phyloP scores from a whole-genome alignment of 2,797 vertebrate genomes.

The Periophthalmus magnuspinnatus region DNA sequence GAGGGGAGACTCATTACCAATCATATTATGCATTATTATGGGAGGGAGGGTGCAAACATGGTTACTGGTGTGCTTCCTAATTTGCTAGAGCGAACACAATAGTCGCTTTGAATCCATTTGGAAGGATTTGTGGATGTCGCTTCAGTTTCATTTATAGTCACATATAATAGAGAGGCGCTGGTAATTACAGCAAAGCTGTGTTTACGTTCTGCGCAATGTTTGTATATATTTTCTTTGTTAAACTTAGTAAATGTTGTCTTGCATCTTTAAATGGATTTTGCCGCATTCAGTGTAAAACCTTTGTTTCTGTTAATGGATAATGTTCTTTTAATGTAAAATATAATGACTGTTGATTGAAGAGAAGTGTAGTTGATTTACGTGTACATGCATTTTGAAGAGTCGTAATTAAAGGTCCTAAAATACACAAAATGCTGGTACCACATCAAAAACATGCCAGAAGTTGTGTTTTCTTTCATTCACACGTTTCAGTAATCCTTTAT shows the following conservation, averaged over 20 bases:
- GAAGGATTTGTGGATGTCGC: not conserved
- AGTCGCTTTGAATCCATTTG: constrained; percentile 1
- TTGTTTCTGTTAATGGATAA: not conserved
- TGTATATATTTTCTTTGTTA: not conserved
- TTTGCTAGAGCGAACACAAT: constrained; percentile 3
- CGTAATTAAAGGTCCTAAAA: too few species aligned
- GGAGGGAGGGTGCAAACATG: constrained; percentile 29
- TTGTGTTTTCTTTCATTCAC: too few species aligned
- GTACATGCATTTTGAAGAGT: too few species aligned
- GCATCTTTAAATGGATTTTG: not conserved
- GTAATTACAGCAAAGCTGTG: not conserved
- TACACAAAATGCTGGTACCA: too few species aligned
- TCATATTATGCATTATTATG: constrained; percentile 21
- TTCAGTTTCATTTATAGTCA: constrained; percentile 6
- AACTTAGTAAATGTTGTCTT: not conserved
- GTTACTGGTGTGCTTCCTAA: constrained; percentile 12
- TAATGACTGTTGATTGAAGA: too few species aligned
- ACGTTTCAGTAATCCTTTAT: too few species aligned
- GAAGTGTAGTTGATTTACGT: too few species aligned
- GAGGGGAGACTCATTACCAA: constrained; percentile 44
- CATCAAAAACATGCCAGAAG: too few species aligned
- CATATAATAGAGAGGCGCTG: not conserved
- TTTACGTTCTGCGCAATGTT: not conserved
- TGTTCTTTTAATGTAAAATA: not conserved
- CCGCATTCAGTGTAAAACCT: not conserved